Conservation (phyloP, 2,888 invertebrate species). For the Leuctra nigra region DNA sequence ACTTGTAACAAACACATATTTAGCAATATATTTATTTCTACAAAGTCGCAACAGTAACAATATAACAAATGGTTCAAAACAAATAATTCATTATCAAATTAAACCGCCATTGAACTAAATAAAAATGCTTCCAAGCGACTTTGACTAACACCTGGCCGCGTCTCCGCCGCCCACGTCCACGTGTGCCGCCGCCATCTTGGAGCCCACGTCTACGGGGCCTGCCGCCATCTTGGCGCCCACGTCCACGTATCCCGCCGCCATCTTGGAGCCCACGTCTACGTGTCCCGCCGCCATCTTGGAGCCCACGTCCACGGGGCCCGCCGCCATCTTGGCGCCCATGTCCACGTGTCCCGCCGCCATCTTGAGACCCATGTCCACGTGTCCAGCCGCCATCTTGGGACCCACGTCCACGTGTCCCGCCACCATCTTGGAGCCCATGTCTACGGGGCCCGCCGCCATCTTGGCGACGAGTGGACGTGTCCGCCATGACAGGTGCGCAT, state of each 20-base stretch:
- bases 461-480: slow-evolving; percentile 34
- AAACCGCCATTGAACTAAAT: too few relatives aligned
- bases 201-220: slow-evolving; percentile 12
- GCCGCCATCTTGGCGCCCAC: slow-evolving; percentile 10
- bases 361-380: slow-evolving; percentile 6
- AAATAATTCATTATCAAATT: too few relatives aligned
- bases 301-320: slow-evolving; percentile 47
- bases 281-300: too few relatives aligned
- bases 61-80: too few relatives aligned
- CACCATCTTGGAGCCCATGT: slow-evolving; percentile 42
- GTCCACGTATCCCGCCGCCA: slow-evolving; percentile 24
- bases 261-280: slow-evolving; percentile 8
- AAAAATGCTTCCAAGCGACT: too few relatives aligned
- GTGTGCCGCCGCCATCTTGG: too few relatives aligned
- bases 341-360: slow-evolving; percentile 20
- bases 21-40: too few relatives aligned
- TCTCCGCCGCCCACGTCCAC: slow-evolving; percentile 16
- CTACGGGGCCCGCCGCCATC: background rate
- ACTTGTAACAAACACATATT: too few relatives aligned
- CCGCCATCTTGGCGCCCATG: slow-evolving; percentile 43
- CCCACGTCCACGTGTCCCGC: slow-evolving; percentile 48
- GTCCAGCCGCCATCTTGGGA: slow-evolving; percentile 43
- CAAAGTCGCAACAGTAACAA: too few relatives aligned
- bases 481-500: background rate
- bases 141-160: too few relatives aligned